Conservation (phyloP, 2,888 invertebrate species). For the Leptarthrus brevirostris region DNA sequence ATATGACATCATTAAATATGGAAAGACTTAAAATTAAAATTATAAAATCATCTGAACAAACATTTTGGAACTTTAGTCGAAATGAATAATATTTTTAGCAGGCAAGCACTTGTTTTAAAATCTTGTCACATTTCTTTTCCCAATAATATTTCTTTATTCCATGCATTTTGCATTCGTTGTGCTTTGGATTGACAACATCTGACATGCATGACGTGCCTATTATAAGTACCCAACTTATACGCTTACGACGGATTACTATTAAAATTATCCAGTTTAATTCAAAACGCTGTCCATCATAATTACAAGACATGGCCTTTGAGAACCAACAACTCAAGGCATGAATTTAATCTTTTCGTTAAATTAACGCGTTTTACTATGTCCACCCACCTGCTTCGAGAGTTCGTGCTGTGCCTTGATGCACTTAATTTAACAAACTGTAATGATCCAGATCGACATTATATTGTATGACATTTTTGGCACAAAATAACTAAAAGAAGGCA, state of each 20-base stretch:
- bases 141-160: no score
- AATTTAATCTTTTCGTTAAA: conserved; percentile 21
- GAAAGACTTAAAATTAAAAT: no score
- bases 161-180: no score
- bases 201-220: not conserved
- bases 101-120: no score
- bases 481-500: not conserved
- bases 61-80: no score
- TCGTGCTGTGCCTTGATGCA: not conserved
- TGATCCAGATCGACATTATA: not conserved
- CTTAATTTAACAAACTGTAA: not conserved
- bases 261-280: conserved; percentile 15
- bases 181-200: no score
- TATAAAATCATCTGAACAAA: no score
- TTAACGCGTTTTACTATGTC: not conserved
- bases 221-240: not conserved
- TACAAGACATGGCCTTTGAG: not conserved
- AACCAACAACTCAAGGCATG: not conserved
- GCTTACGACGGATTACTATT: conserved; percentile 5
- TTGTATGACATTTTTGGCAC: not conserved
- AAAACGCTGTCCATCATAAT: not conserved
- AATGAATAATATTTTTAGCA: no score
- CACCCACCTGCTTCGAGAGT: conserved; percentile 8
- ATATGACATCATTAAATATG: no score
- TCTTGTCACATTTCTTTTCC: no score